Percentiles rank a stretch among this genome's conserved stretches.
phyloP scores from a whole-genome alignment of 2,797 vertebrate species.

The Eulemur albifrons region DNA sequence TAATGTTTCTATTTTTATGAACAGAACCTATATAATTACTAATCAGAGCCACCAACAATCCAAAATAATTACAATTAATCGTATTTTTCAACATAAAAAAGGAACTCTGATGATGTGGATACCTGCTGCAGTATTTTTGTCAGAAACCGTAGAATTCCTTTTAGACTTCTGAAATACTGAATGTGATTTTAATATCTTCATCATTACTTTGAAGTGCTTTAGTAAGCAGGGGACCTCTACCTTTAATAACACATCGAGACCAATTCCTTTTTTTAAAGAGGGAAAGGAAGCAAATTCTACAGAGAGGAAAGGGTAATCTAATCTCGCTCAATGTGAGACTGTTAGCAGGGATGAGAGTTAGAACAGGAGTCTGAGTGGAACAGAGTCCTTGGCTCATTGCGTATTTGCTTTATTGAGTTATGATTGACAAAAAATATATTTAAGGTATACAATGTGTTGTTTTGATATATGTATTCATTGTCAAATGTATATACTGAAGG shows the following conservation, averaged over 20 bases:
- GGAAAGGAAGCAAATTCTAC: background rate
- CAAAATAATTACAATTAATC: background rate
- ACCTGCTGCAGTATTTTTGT: background rate
- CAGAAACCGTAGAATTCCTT: background rate
- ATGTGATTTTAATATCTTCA: background rate
- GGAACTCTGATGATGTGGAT: background rate
- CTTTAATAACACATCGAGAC: background rate
- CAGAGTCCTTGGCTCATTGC: background rate
- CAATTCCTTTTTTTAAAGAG: background rate
- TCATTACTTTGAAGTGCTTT: background rate
- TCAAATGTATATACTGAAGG: background rate
- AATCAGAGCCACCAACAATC: background rate
- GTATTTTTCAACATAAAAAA: background rate
- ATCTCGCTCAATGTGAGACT: background rate
- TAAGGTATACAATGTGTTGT: background rate
- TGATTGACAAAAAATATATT: background rate
- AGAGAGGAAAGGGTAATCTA: background rate
- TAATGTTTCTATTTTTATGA: background rate
- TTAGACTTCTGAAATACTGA: background rate
- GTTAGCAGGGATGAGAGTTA: background rate
- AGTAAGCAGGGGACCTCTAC: background rate
- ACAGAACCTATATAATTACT: background rate
- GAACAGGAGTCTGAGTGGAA: fast-evolving
- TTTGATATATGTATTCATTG: background rate
- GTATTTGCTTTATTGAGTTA: background rate